Conservation (phyloP, 2,797 vertebrate genomes). For the Crocidura indochinensis region DNA sequence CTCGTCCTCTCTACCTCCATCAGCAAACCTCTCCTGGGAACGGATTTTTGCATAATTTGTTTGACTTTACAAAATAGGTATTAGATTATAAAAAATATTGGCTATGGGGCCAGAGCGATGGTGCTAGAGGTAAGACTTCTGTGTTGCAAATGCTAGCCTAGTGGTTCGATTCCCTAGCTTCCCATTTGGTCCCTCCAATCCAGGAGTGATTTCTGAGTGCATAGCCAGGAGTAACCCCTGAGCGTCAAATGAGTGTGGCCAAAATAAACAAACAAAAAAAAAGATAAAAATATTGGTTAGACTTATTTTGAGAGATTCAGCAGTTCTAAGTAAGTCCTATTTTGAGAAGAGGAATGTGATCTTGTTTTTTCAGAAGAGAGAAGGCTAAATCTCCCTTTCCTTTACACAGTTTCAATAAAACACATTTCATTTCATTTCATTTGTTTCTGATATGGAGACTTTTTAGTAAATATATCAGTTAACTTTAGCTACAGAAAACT, state of each 20-base stretch:
- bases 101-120: too few species aligned
- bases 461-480: not conserved
- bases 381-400: not conserved
- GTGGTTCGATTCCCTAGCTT: too few species aligned
- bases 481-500: conserved; percentile 51
- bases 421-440: conserved; percentile 9
- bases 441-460: not conserved
- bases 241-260: too few species aligned
- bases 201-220: too few species aligned
- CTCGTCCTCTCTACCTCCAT: too few species aligned
- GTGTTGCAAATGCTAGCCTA: too few species aligned
- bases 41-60: too few species aligned
- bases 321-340: conserved; percentile 5
- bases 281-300: not conserved
- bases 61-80: not conserved
- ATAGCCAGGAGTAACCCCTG: too few species aligned
- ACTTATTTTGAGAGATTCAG: conserved; percentile 19
- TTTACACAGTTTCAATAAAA: conserved; percentile 37
- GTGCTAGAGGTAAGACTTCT: too few species aligned
- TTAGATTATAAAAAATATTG: not conserved
- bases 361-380: conserved; percentile 5
- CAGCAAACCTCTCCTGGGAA: too few species aligned
- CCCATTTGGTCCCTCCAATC: too few species aligned
- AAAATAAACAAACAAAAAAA: too few species aligned
- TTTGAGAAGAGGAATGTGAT: not conserved